Base-by-base conservation (phyloP, 1,140 invertebrate species). In the Aphidius gifuensis region DNA sequence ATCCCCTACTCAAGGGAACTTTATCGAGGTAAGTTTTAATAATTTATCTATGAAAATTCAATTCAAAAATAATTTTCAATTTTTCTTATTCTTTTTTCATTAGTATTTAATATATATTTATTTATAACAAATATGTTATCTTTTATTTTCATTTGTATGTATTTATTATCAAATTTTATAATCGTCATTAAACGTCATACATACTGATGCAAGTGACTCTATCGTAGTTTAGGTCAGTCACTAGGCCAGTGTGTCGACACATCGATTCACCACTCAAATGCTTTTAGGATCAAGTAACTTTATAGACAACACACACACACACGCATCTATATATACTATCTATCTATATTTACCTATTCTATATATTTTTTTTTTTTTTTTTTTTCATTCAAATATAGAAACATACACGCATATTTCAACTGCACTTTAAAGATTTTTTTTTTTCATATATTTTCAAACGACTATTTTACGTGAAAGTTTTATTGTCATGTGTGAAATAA, bases 1-100 rank as follows among this genome's bases (percentile, higher is more conserved):
- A 83, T 76, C 81, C 80, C 64, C 72, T 83, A 61, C 80, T 83
- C 72, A 82, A 83, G 73, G 81, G 81, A 67, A 82, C 79, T 39
- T 71, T 83, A 71, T 80, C 81, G 62, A 83, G 81, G 81, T 83
- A 62, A 76, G 74, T 71, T 11, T 49, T 8, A 9, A 38, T 39
- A 7, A 58, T 46, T 61, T 47, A 48, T 16, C 16, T 16, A 16
- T 16, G 16, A 16, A 16, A 16, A 16, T 16, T 16, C 1, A 16
- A 16, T 16, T 16, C 16, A 16, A 16, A 16, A 16, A 16, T 16
- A 16, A 16, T 16, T 16, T 16, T 16, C 0, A 39, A 8, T 49
- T 56, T 66, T 49, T 46, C 4, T 40, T 57, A 60, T 5, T 38
- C 40, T 46, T 49, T 58, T 11, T 16, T 16, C 16, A 16, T 16